Evolutionary conservation across 2,888 invertebrate species (phyloP).

Genomic region (Hecatera dysodea): DNA sequence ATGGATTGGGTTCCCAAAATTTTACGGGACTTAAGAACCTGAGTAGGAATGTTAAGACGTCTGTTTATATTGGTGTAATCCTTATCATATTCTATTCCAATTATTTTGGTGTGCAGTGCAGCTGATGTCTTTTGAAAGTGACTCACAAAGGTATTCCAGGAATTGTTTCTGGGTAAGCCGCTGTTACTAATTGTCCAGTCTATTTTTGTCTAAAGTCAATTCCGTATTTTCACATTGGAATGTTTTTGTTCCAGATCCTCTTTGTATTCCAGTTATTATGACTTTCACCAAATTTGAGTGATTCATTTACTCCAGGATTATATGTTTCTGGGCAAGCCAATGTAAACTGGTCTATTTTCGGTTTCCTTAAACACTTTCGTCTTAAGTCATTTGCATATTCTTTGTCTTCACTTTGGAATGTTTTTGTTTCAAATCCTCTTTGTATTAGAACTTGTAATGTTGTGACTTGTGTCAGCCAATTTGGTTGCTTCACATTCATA

Average conservation of each 20-base stretch:
- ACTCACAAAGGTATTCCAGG: constrained; percentile 35
- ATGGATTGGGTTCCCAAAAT: constrained; percentile 3
- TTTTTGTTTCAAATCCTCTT: constrained; percentile 22
- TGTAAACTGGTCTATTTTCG: not conserved
- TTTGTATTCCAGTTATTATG: too few relatives aligned
- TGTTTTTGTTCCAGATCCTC: constrained; percentile 19
- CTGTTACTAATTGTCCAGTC: not conserved
- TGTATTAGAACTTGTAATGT: constrained; percentile 17
- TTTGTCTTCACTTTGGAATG: constrained; percentile 27
- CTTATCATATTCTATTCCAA: not conserved
- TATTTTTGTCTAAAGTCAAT: constrained; percentile 13
- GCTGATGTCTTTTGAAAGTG: constrained; percentile 39
- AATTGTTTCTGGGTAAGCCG: not conserved
- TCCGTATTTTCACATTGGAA: constrained; percentile 20
- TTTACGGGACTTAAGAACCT: not conserved
- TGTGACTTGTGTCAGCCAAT: constrained; percentile 33
- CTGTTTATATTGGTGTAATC: not conserved
- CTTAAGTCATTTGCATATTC: constrained; percentile 14
- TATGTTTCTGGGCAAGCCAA: not conserved
- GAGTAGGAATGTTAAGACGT: not conserved
- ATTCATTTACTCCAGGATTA: constrained; percentile 35
- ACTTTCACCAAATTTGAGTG: too few relatives aligned
- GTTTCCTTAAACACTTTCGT: too few relatives aligned
- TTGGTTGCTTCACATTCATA: constrained; percentile 60
- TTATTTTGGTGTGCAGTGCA: constrained; percentile 5